Conservation (phyloP, 2,888 invertebrate species). For the Molanna angustata region DNA sequence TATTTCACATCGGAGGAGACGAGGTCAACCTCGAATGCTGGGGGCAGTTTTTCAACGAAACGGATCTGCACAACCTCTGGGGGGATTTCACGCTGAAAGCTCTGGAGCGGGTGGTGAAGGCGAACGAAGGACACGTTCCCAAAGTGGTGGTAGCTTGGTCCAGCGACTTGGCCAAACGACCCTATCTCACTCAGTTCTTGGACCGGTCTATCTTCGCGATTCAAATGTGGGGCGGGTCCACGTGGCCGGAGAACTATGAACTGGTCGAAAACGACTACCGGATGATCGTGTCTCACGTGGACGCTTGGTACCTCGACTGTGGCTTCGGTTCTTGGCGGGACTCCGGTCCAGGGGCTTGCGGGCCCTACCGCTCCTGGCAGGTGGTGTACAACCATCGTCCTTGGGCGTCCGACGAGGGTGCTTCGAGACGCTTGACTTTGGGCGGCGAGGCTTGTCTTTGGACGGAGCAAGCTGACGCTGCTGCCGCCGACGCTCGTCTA, state of each 20-base stretch:
- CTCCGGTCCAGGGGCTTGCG: constrained; percentile 80
- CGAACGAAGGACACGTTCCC: constrained; percentile 58
- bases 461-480: constrained; percentile 78
- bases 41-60: constrained; percentile 71
- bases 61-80: constrained; percentile 76
- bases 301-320: constrained; percentile 86
- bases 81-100: constrained; percentile 71
- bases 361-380: constrained; percentile 86
- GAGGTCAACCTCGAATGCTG: constrained; percentile 81
- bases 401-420: constrained; percentile 55
- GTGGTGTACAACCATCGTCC: constrained; percentile 81
- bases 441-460: constrained; percentile 84
- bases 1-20: constrained; percentile 82
- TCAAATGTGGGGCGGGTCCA: constrained; percentile 79
- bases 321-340: constrained; percentile 85
- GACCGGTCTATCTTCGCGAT: constrained; percentile 58
- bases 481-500: constrained; percentile 71
- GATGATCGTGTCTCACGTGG: constrained; percentile 79
- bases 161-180: constrained; percentile 70
- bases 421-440: constrained; percentile 47
- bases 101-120: constrained; percentile 58
- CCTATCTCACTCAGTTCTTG: constrained; percentile 61
- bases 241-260: constrained; percentile 77
- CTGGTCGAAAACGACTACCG: constrained; percentile 74
- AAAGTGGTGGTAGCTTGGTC: constrained; percentile 70